phyloP scores from a whole-genome alignment of 2,113 vertebrate species.

The Uria lomvia region DNA sequence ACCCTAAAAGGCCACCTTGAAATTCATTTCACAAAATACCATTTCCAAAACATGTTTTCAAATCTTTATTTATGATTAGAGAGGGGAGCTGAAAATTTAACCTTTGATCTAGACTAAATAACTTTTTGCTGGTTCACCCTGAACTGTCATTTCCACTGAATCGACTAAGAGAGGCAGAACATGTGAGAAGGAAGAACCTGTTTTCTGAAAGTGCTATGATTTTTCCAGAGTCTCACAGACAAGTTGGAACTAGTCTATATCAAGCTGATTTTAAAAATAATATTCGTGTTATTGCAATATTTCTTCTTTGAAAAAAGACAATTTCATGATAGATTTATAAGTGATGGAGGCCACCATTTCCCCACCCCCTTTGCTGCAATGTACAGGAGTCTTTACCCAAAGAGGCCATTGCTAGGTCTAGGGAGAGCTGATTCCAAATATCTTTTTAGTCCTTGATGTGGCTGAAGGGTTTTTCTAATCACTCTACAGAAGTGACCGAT shows the following conservation, averaged over 20 bases:
- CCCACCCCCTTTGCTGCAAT: not conserved
- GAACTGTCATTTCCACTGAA: not conserved
- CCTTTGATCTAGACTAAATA: conserved; percentile 33
- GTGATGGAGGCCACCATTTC: not conserved
- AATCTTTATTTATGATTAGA: conserved; percentile 32
- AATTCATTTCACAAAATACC: conserved; percentile 10
- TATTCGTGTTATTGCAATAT: not conserved
- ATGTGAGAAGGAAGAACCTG: not conserved
- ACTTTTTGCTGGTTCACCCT: not conserved
- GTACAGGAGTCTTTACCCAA: not conserved
- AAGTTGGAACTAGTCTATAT: not conserved
- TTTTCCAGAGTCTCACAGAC: not conserved
- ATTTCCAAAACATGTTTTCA: conserved; percentile 26
- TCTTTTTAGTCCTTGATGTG: not conserved
- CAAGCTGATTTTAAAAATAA: not conserved
- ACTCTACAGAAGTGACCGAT: not conserved
- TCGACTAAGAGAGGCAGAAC: not conserved
- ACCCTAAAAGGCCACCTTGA: conserved; percentile 11
- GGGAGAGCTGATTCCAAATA: not conserved
- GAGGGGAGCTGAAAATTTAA: conserved; percentile 19
- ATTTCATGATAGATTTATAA: not conserved
- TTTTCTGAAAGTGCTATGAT: not conserved
- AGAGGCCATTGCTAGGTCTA: not conserved
- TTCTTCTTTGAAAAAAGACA: not conserved
- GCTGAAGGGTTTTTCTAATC: not conserved